Evolutionary conservation across 2,797 vertebrate species (phyloP).

Genomic region (Leucoraja ocellata): DNA sequence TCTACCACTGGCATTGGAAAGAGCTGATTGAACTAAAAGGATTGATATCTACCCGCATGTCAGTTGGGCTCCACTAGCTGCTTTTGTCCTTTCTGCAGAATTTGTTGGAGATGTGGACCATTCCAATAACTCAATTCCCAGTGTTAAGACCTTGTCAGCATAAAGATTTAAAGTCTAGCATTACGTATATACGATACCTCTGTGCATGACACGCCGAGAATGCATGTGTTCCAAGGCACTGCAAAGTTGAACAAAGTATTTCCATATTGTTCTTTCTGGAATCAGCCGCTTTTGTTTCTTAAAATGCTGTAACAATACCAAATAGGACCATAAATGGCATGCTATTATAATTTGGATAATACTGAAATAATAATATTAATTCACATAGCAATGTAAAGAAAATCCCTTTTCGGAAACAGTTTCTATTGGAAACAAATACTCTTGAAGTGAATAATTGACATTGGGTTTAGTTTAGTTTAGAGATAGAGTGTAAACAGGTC

Average conservation of each 20-base stretch:
- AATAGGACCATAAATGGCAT: slow-evolving; percentile 12
- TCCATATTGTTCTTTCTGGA: slow-evolving; percentile 96
- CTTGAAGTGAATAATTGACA: neutral
- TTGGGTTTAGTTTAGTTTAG: neutral
- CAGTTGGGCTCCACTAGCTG: no score
- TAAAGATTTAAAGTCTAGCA: neutral
- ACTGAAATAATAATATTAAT: slow-evolving; percentile 2
- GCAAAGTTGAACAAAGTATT: slow-evolving; percentile 97
- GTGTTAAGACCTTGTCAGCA: neutral
- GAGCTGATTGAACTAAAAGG: neutral
- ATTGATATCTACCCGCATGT: neutral
- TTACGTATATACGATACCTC: slow-evolving; percentile 64
- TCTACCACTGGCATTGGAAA: neutral
- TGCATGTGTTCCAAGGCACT: slow-evolving; percentile 97
- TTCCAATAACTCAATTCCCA: neutral
- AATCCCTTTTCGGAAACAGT: neutral
- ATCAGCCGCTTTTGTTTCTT: slow-evolving; percentile 94
- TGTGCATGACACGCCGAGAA: slow-evolving; percentile 92
- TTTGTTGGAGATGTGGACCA: neutral
- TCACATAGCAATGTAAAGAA: neutral
- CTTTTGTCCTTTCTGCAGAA: neutral
- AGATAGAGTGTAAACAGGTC: no score
- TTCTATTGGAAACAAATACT: neutral
- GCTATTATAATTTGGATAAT: neutral
- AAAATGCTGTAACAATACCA: slow-evolving; percentile 72